phyloP scores from a whole-genome alignment of 2,888 invertebrate species.

The Girardia tigrina region DNA sequence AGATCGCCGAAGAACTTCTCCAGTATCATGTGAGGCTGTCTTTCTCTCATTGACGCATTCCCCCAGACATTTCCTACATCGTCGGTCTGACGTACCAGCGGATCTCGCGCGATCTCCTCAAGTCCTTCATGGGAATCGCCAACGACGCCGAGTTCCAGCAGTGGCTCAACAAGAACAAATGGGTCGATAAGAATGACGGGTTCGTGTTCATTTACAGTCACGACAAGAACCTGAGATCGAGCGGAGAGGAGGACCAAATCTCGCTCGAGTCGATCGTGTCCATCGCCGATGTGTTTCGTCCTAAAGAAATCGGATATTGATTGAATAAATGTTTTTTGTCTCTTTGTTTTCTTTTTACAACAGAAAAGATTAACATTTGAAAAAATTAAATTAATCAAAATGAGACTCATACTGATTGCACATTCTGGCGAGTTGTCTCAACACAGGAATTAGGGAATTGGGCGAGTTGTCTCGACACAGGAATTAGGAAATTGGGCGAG shows the following conservation, averaged over 20 bases:
- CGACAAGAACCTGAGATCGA: background rate
- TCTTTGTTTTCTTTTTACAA: background rate
- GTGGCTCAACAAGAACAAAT: background rate
- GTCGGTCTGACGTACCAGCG: background rate
- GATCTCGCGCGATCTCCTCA: background rate
- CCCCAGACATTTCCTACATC: background rate
- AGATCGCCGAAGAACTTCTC: too few relatives aligned
- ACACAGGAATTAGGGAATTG: too few relatives aligned
- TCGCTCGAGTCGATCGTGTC: background rate
- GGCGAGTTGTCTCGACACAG: too few relatives aligned
- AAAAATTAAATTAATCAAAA: too few relatives aligned
- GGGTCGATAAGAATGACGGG: background rate
- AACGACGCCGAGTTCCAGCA: conserved; percentile 3
- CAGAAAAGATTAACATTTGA: too few relatives aligned
- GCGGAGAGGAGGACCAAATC: background rate
- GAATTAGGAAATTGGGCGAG: too few relatives aligned
- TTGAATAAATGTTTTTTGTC: background rate
- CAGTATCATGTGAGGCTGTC: too few relatives aligned
- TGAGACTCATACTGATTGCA: too few relatives aligned
- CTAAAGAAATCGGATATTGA: conserved; percentile 4
- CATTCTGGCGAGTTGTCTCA: too few relatives aligned
- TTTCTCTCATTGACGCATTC: background rate
- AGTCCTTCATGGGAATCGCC: background rate
- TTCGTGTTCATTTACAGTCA: conserved; percentile 12
- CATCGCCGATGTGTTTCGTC: background rate